Base-by-base conservation (phyloP, 2,113 vertebrate genomes). In the Hiodon alosoides region DNA sequence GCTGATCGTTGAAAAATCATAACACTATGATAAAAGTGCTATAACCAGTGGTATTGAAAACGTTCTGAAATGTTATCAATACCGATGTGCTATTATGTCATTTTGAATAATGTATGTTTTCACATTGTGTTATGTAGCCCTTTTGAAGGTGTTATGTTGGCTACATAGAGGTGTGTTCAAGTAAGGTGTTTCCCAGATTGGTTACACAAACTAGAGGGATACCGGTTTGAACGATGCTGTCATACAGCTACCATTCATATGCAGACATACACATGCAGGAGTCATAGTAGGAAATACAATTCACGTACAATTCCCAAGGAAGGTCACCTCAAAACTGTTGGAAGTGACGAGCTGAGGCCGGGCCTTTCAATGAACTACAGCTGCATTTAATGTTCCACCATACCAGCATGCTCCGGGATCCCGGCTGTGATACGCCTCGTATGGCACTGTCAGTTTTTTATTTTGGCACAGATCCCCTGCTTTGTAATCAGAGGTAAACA, bases 221-320 rank as follows among this genome's bases (percentile, higher is more conserved):
- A 95, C 94, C 94, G 95, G 95, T 93, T 91, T 90, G 87, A 87
- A 84, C 85, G 84, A 80, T 90, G 83, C 92, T 87, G 91, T 94
- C 91, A 90, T 90, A 83, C 83, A 76, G 83, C 85, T 81, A 8
- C 69, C 67, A 67, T 94, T 95, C 93, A 91, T 89, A 91, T 89
- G 91, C 91, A 95, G 93, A 95, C 31, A 31, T 31, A 31, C 31
- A 31, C 31, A 31, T 31, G 31, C 31, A 31, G 31, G 31, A 31
- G 31, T 31, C 31, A 2, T 31, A 31, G 31, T 31, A 31, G 31
- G 31, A 31, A 31, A 31, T 31, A 31, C 31, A 31, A 2, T 31
- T 31, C 31, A 31, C 31, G 86, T 86, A 79, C 86, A 87, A 89
- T 89, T 91, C 93, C 31, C 85, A 87, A 5, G 71, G 6, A 78